Evolutionary conservation across 2,113 vertebrate species (phyloP).

Genomic region (Artemisiospiza belli): DNA sequence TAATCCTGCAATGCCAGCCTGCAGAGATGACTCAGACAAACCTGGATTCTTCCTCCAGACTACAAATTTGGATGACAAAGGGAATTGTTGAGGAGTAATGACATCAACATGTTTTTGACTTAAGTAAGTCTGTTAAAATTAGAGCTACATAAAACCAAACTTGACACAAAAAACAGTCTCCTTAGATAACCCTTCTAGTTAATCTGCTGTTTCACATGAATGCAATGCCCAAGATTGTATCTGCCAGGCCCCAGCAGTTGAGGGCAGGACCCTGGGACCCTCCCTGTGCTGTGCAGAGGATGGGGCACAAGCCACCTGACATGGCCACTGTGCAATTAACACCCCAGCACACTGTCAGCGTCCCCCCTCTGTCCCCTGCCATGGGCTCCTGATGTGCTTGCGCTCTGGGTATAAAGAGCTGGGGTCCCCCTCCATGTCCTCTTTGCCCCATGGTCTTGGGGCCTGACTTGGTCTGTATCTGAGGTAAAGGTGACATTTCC

Average conservation of each 20-base stretch:
- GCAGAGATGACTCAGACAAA: background rate
- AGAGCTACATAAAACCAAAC: background rate
- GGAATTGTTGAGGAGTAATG: background rate
- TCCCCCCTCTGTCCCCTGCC: background rate
- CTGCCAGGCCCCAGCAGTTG: background rate
- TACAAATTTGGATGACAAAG: background rate
- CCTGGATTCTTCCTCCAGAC: background rate
- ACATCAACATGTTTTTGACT: background rate
- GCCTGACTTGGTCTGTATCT: too few species aligned
- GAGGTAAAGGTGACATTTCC: background rate
- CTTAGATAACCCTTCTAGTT: background rate
- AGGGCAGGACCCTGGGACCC: background rate
- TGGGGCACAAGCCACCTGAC: background rate
- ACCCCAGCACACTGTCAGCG: background rate
- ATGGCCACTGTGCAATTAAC: accelerated
- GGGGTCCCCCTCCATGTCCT: background rate
- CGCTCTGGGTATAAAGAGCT: accelerated
- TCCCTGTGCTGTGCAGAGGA: accelerated
- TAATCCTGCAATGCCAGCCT: background rate
- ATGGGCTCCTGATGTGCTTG: accelerated
- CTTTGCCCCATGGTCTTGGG: too few species aligned
- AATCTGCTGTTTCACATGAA: accelerated
- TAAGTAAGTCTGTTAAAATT: background rate
- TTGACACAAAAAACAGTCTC: background rate
- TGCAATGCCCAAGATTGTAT: background rate